A percentile compares a stretch with the other conserved stretches of the same genome.
Evolutionary conservation across 1,140 invertebrate genomes (phyloP).

Genomic region (Ceratina australensis): DNA sequence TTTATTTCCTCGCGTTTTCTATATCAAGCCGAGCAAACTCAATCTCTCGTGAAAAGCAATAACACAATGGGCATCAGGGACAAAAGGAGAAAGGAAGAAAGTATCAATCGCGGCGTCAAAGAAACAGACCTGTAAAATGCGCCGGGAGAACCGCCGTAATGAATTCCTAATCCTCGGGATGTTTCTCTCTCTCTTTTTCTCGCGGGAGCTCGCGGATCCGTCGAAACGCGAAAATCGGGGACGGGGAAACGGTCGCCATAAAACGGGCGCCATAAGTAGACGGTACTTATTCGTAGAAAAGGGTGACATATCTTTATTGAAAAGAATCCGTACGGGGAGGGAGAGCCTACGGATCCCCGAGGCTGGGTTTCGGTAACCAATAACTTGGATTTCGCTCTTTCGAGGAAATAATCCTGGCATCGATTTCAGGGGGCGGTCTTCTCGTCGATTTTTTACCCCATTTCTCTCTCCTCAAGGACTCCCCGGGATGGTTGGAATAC

Average conservation of each 20-base stretch:
- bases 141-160: not conserved
- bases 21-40: constrained; percentile 20
- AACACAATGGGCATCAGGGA: constrained; percentile 31
- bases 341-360: not conserved
- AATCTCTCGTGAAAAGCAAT: constrained; percentile 1
- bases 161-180: constrained; percentile 32
- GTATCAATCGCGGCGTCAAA: constrained; percentile 52
- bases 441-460: not conserved
- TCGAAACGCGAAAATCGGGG: too few species aligned
- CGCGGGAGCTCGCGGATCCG: too few species aligned
- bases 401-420: constrained; percentile 18
- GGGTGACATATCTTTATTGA: constrained; percentile 36
- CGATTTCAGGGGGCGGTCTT: not conserved
- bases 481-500: not conserved
- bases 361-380: constrained; percentile 31
- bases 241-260: too few species aligned
- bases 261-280: too few species aligned
- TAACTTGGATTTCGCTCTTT: constrained; percentile 26
- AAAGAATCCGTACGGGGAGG: constrained; percentile 16
- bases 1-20: constrained; percentile 48
- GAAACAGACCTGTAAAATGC: constrained; percentile 6
- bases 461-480: not conserved
- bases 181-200: too few species aligned
- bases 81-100: constrained; percentile 37
- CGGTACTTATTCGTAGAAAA: constrained; percentile 6